These are phyloP conservation scores for Adelosebastes latens DNA, from an alignment of 2,797 vertebrate species.

Conservation along the genomic window DNA sequence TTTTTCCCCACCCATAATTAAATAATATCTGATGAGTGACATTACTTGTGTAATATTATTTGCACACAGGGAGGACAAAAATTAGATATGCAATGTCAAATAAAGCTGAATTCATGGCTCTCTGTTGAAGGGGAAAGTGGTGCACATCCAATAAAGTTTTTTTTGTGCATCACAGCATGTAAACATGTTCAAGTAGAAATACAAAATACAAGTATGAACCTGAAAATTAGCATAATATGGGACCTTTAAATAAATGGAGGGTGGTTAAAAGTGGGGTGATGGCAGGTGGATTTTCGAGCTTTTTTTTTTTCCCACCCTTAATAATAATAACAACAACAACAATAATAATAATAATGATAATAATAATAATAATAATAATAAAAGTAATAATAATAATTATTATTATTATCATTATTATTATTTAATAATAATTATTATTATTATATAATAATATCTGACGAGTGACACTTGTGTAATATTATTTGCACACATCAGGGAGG, in stretches of 20 bases:
- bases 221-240: too few relatives aligned
- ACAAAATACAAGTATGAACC: too few relatives aligned
- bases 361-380: too few relatives aligned
- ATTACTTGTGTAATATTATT: background rate
- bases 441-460: background rate
- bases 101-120: background rate
- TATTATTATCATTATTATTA: too few relatives aligned
- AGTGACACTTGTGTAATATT: background rate
- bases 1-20: background rate
- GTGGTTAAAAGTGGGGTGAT: background rate
- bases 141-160: background rate
- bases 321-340: background rate
- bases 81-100: background rate
- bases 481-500: background rate
- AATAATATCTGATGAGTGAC: background rate
- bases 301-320: background rate
- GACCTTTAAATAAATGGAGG: too few relatives aligned
- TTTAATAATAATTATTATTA: background rate
- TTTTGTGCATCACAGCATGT: too few relatives aligned
- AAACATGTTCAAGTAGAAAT: too few relatives aligned
- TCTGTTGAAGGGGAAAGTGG: slow-evolving; percentile 8
- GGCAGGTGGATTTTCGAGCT: slow-evolving; percentile 15
- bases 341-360: too few relatives aligned
- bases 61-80: background rate
- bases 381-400: too few relatives aligned